Percentiles rank a stretch among this genome's conserved stretches.
These are phyloP conservation scores for Polietes domitor DNA, from an alignment of 2,888 invertebrate genomes.

Conservation along the genomic window DNA sequence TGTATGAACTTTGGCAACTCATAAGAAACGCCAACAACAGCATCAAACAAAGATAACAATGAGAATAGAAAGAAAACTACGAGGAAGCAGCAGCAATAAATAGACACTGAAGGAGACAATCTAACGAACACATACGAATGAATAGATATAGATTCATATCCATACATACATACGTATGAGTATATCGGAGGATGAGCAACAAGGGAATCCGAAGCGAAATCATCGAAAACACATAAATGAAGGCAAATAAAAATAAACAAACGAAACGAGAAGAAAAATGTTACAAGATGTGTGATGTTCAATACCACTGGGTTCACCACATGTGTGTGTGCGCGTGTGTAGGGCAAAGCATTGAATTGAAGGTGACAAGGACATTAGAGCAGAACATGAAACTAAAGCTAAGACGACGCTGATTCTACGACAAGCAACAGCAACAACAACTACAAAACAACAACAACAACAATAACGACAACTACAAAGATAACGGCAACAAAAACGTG, in stretches of 20 bases:
- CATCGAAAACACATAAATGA: slow-evolving; percentile 35
- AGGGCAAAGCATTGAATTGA: slow-evolving; percentile 39
- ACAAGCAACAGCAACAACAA: too few species aligned
- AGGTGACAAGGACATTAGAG: slow-evolving; percentile 50
- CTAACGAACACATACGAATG: background rate
- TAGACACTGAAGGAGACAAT: slow-evolving; percentile 8
- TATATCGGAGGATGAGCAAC: slow-evolving; percentile 17
- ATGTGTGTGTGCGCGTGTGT: background rate
- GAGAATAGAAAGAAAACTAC: slow-evolving; percentile 26
- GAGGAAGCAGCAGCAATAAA: slow-evolving; percentile 35
- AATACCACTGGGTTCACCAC: too few species aligned
- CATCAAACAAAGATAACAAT: slow-evolving; percentile 39
- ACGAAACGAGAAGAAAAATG: background rate
- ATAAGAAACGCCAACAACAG: slow-evolving; percentile 28
- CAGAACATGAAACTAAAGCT: slow-evolving; percentile 37
- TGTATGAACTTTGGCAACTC: slow-evolving; percentile 34
- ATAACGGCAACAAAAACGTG: slow-evolving; percentile 35
- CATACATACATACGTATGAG: background rate
- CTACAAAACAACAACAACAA: too few species aligned
- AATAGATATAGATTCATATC: background rate
- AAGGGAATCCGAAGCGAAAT: slow-evolving; percentile 23
- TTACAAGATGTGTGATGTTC: background rate
- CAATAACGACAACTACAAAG: slow-evolving; percentile 17
- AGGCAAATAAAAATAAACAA: slow-evolving; percentile 12
- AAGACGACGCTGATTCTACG: slow-evolving; percentile 21